Conservation (phyloP, 1,140 invertebrate species). For the Orchestia grillus region DNA sequence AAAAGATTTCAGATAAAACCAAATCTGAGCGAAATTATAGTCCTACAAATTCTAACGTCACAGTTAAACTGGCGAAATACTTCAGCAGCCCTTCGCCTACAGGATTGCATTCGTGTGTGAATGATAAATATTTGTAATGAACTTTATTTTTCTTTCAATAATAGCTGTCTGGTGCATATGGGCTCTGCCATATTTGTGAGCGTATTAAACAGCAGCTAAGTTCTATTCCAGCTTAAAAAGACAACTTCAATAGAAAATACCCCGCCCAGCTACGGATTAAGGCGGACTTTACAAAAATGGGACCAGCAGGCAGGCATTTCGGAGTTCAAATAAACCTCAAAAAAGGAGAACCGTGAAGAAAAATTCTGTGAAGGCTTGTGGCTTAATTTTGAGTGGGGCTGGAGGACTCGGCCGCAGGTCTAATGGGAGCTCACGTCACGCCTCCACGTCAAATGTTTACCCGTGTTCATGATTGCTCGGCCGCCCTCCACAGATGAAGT, state of each 20-base stretch:
- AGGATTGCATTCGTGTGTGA: neutral
- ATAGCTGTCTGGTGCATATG: neutral
- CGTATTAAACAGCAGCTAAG: neutral
- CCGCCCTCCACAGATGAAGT: neutral
- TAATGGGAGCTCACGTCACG: slow-evolving; percentile 5
- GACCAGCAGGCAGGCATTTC: neutral
- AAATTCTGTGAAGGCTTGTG: neutral
- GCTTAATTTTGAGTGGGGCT: neutral
- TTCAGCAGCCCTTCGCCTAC: neutral
- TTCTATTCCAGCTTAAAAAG: neutral
- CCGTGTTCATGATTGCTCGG: neutral
- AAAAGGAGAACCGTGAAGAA: neutral
- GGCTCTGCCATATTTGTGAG: neutral
- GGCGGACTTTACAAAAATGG: neutral
- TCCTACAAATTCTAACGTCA: no score
- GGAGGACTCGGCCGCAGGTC: neutral
- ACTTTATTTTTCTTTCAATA: neutral
- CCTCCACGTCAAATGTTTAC: slow-evolving; percentile 33
- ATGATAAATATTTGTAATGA: neutral
- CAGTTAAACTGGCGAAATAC: neutral
- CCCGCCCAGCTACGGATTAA: neutral
- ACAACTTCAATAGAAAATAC: neutral
- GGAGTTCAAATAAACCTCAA: neutral
- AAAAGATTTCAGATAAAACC: no score
- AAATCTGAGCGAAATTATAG: no score